Evolutionary conservation across 2,888 invertebrate species (phyloP).

Genomic region (Dascillus cervinus): DNA sequence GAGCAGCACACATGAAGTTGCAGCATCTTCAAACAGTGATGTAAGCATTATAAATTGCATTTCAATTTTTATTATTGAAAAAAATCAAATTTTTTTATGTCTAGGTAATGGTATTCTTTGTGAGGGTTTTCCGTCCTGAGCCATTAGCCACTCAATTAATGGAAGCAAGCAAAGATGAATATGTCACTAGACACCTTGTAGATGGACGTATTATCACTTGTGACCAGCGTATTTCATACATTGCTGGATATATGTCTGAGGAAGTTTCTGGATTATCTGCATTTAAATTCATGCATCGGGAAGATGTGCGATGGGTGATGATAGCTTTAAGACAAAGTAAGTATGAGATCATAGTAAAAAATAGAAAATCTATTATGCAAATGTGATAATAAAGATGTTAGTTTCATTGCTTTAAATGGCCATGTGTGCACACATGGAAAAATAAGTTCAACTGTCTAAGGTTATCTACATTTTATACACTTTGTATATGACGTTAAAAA

Average conservation of each 20-base stretch:
- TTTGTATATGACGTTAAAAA: no score
- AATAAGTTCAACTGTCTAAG: not conserved
- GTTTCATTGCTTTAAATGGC: not conserved
- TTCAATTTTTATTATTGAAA: not conserved
- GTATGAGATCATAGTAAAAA: conserved; percentile 32
- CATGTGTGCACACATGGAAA: not conserved
- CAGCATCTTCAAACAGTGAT: conserved; percentile 18
- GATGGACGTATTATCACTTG: conserved; percentile 85
- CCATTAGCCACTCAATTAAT: conserved; percentile 58
- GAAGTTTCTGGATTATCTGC: conserved; percentile 85
- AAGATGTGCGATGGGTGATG: conserved; percentile 84
- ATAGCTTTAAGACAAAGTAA: conserved; percentile 79
- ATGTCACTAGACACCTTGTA: conserved; percentile 80
- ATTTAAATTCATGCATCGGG: conserved; percentile 83
- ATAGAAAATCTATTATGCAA: conserved; percentile 1
- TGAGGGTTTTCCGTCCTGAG: conserved; percentile 62
- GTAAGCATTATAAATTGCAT: conserved; percentile 14
- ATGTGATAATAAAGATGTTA: not conserved
- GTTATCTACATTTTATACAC: no score
- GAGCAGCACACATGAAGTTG: conserved; percentile 8
- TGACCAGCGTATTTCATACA: conserved; percentile 83
- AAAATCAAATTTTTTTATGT: conserved; percentile 17
- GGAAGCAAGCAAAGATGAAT: conserved; percentile 72
- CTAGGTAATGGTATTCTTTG: conserved; percentile 64
- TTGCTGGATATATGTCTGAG: conserved; percentile 82